Evolutionary conservation across 2,113 vertebrate species (phyloP).

Genomic region (Cyphomyrus plagiostoma): DNA sequence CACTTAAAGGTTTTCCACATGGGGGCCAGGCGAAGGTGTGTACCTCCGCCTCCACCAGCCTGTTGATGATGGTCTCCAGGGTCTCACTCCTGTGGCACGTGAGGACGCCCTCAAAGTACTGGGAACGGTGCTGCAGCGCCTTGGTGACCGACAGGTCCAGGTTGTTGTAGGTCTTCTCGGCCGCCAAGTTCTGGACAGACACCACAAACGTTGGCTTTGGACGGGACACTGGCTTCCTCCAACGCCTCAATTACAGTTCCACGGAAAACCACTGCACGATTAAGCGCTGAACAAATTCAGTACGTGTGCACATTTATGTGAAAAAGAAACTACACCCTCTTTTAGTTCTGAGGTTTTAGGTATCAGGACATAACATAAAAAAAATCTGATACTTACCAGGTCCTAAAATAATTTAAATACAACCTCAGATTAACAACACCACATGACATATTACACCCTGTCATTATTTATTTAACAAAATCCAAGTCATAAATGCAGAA

Average conservation of each 20-base stretch:
- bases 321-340: background rate
- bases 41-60: slow-evolving; percentile 94
- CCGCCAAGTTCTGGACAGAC: slow-evolving; percentile 78
- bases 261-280: background rate
- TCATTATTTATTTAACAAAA: background rate
- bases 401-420: background rate
- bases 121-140: slow-evolving; percentile 88
- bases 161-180: slow-evolving; percentile 98
- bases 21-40: slow-evolving; percentile 22
- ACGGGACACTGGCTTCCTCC: no score
- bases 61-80: slow-evolving; percentile 86
- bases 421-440: background rate
- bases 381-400: background rate
- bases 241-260: background rate
- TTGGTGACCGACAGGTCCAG: slow-evolving; percentile 92
- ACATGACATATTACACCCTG: background rate
- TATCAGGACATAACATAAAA: background rate
- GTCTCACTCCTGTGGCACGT: slow-evolving; percentile 86
- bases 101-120: slow-evolving; percentile 94
- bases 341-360: background rate
- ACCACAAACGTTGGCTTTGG: background rate
- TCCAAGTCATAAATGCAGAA: background rate
- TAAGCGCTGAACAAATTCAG: background rate
- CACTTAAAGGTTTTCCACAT: background rate
- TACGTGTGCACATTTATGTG: background rate